These are phyloP conservation scores for Monopis laevigella DNA, from an alignment of 2,888 invertebrate genomes.

Conservation along the genomic window DNA sequence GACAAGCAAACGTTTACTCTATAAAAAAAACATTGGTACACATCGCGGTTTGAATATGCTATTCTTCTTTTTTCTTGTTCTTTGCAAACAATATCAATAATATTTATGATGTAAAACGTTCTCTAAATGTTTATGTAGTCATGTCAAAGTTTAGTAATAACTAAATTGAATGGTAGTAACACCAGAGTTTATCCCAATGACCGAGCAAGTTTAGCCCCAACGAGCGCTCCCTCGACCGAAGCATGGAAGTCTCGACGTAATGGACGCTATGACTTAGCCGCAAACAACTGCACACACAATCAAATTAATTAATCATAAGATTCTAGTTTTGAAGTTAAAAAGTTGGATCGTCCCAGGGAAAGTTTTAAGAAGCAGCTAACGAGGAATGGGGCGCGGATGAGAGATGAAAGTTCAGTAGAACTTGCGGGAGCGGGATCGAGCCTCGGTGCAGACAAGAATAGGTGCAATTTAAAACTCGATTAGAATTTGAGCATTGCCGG, in stretches of 20 bases:
- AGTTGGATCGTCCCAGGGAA: constrained; percentile 33
- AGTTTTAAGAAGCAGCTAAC: constrained; percentile 64
- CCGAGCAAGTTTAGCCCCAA: constrained; percentile 49
- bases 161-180: constrained; percentile 26
- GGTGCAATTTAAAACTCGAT: constrained; percentile 67
- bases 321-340: constrained; percentile 55
- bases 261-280: constrained; percentile 45
- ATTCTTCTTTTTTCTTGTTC: no score
- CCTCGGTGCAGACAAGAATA: constrained; percentile 46
- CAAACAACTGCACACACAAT: constrained; percentile 55
- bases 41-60: no score
- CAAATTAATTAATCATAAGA: constrained; percentile 64
- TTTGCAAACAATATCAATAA: no score
- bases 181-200: constrained; percentile 51
- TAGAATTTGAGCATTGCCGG: constrained; percentile 58
- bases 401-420: constrained; percentile 51
- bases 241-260: constrained; percentile 27
- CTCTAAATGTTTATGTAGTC: no score
- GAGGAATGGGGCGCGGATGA: constrained; percentile 51
- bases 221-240: constrained; percentile 35
- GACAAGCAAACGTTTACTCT: no score
- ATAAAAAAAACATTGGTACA: no score
- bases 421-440: constrained; percentile 15
- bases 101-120: no score
- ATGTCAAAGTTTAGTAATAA: constrained; percentile 4